A percentile compares a stretch with the other conserved stretches of the same genome.
Evolutionary conservation across 2,797 vertebrate genomes (phyloP).

Genomic region (Triplophysa yarkandensis): DNA sequence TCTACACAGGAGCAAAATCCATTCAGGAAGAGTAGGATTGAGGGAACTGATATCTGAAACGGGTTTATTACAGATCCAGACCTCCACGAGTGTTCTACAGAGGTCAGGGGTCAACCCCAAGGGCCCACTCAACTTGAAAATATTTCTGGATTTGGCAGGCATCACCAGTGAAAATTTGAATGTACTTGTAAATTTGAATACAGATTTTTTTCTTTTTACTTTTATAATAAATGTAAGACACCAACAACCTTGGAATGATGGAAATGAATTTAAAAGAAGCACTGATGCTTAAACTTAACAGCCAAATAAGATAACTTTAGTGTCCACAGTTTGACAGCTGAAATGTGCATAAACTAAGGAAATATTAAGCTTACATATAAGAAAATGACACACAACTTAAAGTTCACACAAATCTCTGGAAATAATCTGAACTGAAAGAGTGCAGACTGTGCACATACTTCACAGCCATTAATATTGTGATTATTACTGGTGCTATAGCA

Average conservation of each 20-base stretch:
- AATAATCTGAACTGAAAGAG: conserved; percentile 63
- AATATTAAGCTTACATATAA: conserved; percentile 23
- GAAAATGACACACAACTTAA: conserved; percentile 1
- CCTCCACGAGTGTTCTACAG: conserved; percentile 47
- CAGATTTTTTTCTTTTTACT: not conserved
- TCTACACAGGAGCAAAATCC: conserved; percentile 43
- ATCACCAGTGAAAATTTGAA: conserved; percentile 17
- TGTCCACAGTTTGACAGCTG: not conserved
- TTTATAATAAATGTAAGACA: conserved; percentile 12
- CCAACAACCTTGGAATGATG: conserved; percentile 6
- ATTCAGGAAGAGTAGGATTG: conserved; percentile 47
- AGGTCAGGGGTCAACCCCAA: conserved; percentile 57
- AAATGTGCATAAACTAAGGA: conserved; percentile 18
- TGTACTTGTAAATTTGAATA: conserved; percentile 13
- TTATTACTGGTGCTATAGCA: conserved; percentile 62
- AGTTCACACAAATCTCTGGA: conserved; percentile 60
- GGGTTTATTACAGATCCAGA: conserved; percentile 68
- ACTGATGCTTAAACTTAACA: not conserved
- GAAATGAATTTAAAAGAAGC: not conserved
- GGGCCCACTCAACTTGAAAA: conserved; percentile 34
- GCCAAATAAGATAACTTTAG: not conserved
- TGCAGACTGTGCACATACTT: conserved; percentile 64
- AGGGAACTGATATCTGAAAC: conserved; percentile 67
- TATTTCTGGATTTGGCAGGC: conserved; percentile 37
- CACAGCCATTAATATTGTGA: conserved; percentile 67